Evolutionary conservation across 2,797 vertebrate species (phyloP), one percentile per base, ranked within the genome.

Genomic region (Emys orbicularis): DNA sequence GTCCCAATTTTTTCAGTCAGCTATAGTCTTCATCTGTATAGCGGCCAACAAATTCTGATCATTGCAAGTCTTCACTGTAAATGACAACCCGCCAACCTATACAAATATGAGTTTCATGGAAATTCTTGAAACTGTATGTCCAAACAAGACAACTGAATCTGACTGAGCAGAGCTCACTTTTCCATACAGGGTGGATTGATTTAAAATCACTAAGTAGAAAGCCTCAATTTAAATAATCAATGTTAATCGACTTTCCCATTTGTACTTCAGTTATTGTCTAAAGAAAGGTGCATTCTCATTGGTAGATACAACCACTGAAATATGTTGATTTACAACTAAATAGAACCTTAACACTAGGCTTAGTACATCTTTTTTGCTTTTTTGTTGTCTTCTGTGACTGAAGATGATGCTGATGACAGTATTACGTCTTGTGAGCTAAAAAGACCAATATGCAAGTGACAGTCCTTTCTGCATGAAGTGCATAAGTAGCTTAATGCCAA

Each of bases 131-230:
- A 95, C 86, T 80, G 0, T 3, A 90, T 90, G 96, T 92, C 57
- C 54, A 86, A 94, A 90, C n/a, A 91, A 94, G 80, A 83, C 86
- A 83, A 89, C 86, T 44, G 37, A 23, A 23, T 89, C 56, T 95
- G 92, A 96, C 97, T 96, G 96, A 97, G 90, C 90, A 95, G 86
- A 74, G 82, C 87, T 96, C 86, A 93, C 34, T 96, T 94, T 94
- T 96, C 65, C 94, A 96, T 90, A 96, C 15, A 65, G 16, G 15
- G 34, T 65, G 31, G 31, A 34, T 65, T n/a, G 31, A 31, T 65
- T 65, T 65, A 34, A 65, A 56, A 56, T 56, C 54, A 25, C 54
- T 23, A 56, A 65, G 31, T 65, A n/a, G 59, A 65, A 34, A 65
- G 31, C 7, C 15, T 65, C 6, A 2, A n/a, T 65, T 65, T 65